phyloP scores from a whole-genome alignment of 2,797 vertebrate genomes.

The Muraenolepis orangiensis region DNA sequence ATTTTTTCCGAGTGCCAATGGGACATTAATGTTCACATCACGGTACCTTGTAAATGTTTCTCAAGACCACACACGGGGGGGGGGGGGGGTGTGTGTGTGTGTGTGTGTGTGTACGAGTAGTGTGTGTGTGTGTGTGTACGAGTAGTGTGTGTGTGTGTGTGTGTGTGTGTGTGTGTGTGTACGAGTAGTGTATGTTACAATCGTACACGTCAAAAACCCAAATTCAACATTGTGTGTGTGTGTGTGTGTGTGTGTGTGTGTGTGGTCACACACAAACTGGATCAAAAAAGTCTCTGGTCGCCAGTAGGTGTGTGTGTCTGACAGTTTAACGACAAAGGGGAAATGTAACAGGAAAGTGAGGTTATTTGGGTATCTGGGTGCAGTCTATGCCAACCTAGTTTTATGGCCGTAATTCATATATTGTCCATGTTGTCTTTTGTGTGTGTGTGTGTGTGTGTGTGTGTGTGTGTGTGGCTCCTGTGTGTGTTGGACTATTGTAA shows the following conservation, averaged over 20 bases:
- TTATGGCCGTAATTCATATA: too few species aligned
- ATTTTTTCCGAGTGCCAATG: neutral
- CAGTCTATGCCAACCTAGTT: too few species aligned
- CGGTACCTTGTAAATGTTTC: neutral
- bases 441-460: too few species aligned
- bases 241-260: neutral
- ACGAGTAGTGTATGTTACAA: neutral
- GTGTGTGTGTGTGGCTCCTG: neutral
- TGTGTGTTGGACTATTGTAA: constrained; percentile 42
- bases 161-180: neutral
- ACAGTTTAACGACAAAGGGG: neutral
- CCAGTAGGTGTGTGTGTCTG: neutral
- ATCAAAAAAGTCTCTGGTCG: neutral
- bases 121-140: neutral
- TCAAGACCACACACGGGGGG: neutral
- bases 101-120: neutral
- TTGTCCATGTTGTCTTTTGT: too few species aligned
- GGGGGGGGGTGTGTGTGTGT: neutral
- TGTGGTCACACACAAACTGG: neutral
- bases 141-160: neutral
- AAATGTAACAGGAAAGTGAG: neutral
- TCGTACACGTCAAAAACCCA: neutral
- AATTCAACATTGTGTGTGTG: neutral
- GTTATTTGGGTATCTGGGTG: neutral
- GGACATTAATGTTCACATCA: neutral